Percentiles rank a stretch among this genome's conserved stretches.
These are phyloP conservation scores for Apteryx mantelli DNA, from an alignment of 2,113 vertebrate species.

Conservation along the genomic window DNA sequence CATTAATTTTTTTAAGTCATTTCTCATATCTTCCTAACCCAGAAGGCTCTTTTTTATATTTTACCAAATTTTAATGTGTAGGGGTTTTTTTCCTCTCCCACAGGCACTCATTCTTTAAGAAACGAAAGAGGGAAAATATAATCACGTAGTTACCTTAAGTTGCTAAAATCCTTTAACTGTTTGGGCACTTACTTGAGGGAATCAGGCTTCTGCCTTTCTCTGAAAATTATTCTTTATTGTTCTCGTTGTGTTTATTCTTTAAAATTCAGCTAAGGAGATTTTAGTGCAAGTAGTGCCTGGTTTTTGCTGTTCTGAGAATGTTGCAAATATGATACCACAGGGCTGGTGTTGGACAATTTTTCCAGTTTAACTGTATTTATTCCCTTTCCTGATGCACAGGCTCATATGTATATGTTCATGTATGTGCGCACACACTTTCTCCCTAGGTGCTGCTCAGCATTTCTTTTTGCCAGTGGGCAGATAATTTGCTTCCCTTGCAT, in stretches of 20 bases:
- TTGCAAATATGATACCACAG: neutral
- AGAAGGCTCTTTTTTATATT: slow-evolving; percentile 42
- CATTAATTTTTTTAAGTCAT: slow-evolving; percentile 45
- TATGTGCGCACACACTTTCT: neutral
- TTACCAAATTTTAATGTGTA: neutral
- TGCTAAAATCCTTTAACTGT: slow-evolving; percentile 46
- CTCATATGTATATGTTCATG: neutral
- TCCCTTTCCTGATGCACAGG: neutral
- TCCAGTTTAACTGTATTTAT: neutral
- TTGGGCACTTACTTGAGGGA: neutral
- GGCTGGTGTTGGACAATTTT: neutral
- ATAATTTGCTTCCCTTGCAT: slow-evolving; percentile 64
- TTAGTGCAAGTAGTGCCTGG: neutral
- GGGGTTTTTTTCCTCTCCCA: neutral
- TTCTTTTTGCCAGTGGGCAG: slow-evolving; percentile 47
- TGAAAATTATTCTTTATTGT: neutral
- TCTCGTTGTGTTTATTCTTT: neutral
- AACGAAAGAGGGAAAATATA: slow-evolving; percentile 20
- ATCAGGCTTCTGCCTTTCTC: neutral
- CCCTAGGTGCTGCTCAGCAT: slow-evolving; percentile 43
- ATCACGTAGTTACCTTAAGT: slow-evolving; percentile 61
- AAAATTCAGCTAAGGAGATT: neutral
- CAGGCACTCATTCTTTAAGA: slow-evolving; percentile 11
- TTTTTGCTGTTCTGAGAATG: neutral
- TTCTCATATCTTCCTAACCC: slow-evolving; percentile 44